Percentiles rank a stretch among this genome's conserved stretches.
Evolutionary conservation across 2,797 vertebrate species (phyloP).

Genomic region (Myotis planiceps): DNA sequence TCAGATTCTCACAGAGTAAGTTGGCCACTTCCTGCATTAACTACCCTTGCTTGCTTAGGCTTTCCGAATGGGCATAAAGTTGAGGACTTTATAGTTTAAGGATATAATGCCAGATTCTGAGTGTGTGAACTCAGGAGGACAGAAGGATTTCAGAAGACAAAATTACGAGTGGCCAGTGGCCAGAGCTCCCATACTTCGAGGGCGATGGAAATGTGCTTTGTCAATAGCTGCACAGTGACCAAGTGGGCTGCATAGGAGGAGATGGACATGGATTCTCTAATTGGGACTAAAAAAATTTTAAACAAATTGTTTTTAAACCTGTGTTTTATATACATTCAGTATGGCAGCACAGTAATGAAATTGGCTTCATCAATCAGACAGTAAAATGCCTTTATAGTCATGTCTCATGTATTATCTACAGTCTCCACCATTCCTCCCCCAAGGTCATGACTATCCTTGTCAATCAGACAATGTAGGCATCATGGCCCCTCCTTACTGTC

Average conservation of each 20-base stretch:
- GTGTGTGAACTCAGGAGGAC: not conserved
- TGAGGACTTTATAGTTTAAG: not conserved
- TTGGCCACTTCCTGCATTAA: not conserved
- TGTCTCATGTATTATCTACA: not conserved
- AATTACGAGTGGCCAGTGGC: not conserved
- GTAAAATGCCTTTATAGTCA: not conserved
- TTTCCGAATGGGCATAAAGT: not conserved
- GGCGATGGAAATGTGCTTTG: not conserved
- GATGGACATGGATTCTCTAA: not conserved
- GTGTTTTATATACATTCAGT: not conserved
- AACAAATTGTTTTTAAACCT: not conserved
- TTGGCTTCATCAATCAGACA: not conserved
- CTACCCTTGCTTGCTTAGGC: not conserved
- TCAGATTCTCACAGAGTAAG: not conserved
- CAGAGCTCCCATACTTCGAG: not conserved
- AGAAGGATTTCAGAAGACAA: not conserved
- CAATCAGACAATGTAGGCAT: not conserved
- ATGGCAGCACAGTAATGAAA: not conserved
- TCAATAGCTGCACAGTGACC: not conserved
- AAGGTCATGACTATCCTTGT: not conserved
- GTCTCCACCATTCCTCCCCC: too few species aligned
- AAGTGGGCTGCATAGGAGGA: not conserved
- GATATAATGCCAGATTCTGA: not conserved
- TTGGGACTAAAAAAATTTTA: not conserved
- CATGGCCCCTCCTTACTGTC: not conserved